These are phyloP conservation scores for Drosophila ogumai DNA, from an alignment of 1,140 invertebrate genomes.

Conservation along the genomic window DNA sequence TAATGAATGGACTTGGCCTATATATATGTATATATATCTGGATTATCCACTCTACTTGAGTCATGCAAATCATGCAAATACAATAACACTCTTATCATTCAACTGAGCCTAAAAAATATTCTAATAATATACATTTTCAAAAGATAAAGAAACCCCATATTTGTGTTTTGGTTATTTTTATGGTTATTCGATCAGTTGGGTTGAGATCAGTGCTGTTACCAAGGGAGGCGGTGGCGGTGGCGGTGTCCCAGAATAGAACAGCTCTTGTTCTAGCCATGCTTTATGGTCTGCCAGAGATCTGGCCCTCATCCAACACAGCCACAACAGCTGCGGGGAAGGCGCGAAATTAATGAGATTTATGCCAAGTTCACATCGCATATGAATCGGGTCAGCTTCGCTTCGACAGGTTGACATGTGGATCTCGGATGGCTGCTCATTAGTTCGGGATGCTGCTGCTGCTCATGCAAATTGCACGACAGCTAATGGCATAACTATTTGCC, in stretches of 20 bases:
- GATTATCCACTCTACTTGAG: conserved; percentile 8
- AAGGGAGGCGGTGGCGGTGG: neutral
- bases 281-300: conserved; percentile 37
- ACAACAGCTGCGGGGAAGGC: conserved; percentile 37
- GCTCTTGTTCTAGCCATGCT: conserved; percentile 28
- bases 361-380: conserved; percentile 59
- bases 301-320: conserved; percentile 32
- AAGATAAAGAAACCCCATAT: conserved; percentile 23
- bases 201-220: conserved; percentile 15
- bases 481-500: conserved; percentile 41
- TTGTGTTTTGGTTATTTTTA: conserved; percentile 26
- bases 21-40: neutral
- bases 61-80: conserved; percentile 8
- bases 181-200: conserved; percentile 16
- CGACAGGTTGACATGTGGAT: conserved; percentile 50
- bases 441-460: conserved; percentile 6
- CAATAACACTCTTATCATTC: conserved; percentile 11
- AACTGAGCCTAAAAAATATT: neutral
- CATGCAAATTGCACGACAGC: conserved; percentile 48
- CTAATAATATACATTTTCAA: conserved; percentile 20
- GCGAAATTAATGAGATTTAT: conserved; percentile 56
- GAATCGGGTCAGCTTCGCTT: conserved; percentile 51
- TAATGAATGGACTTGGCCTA: conserved; percentile 2
- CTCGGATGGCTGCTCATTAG: conserved; percentile 58
- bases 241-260: conserved; percentile 18